Percentiles rank a stretch among this genome's conserved stretches.
phyloP scores from a whole-genome alignment of 2,888 invertebrate species.

The Periphyllus acericola region DNA sequence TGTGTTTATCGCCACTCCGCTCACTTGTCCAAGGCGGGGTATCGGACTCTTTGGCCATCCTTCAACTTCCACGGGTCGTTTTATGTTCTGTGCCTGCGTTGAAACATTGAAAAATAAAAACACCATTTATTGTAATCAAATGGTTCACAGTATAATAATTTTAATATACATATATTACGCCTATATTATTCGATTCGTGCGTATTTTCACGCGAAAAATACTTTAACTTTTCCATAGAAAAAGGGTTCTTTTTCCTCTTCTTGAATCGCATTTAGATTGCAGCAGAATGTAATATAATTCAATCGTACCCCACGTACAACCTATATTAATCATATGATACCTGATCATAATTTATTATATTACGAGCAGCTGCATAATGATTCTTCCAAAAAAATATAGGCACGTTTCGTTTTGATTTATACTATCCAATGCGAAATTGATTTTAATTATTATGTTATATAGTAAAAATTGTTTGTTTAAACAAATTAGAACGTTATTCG shows the following conservation, averaged over 20 bases:
- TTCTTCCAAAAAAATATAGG: no score
- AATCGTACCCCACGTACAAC: neutral
- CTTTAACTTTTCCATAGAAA: no score
- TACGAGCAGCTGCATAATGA: neutral
- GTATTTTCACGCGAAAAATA: no score
- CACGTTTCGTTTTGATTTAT: neutral
- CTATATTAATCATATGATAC: neutral
- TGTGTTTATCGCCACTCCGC: constrained; percentile 84
- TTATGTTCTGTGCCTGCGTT: constrained; percentile 1
- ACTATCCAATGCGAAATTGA: neutral
- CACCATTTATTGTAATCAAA: neutral
- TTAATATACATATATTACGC: no score
- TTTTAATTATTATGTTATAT: neutral
- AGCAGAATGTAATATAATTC: neutral
- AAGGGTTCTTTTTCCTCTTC: no score
- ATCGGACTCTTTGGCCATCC: constrained; percentile 60
- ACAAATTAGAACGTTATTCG: neutral
- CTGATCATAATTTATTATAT: neutral
- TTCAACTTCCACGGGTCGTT: constrained; percentile 51
- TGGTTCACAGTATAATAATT: no score
- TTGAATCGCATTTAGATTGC: no score
- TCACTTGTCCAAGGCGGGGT: constrained; percentile 78
- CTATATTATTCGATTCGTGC: no score
- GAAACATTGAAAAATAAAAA: neutral
- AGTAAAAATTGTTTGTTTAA: neutral